phyloP scores from a whole-genome alignment of 1,140 invertebrate genomes.

The Drosophila varians region DNA sequence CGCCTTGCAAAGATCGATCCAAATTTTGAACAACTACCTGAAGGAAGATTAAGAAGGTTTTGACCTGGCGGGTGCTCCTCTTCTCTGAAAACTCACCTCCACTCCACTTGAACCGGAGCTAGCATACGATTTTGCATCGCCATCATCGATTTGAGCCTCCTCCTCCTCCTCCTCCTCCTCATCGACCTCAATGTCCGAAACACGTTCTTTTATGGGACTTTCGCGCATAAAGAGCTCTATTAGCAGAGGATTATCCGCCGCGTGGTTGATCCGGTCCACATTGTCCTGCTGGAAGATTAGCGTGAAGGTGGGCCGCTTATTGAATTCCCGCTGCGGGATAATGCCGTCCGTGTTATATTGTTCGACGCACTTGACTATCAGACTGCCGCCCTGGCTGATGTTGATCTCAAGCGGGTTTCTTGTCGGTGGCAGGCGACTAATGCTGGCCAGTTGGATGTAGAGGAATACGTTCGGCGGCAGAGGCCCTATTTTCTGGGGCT shows the following conservation, averaged over 20 bases:
- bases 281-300: conserved; percentile 67
- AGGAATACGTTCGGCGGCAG: conserved; percentile 59
- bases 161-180: background rate
- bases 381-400: conserved; percentile 5
- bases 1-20: background rate
- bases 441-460: conserved; percentile 44
- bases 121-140: background rate
- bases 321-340: conserved; percentile 42
- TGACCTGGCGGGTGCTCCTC: too few species aligned
- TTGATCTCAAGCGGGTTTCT: conserved; percentile 18
- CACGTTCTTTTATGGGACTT: background rate
- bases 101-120: background rate
- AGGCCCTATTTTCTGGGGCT: conserved; percentile 4
- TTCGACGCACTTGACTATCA: conserved; percentile 55
- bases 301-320: conserved; percentile 53
- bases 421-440: conserved; percentile 11
- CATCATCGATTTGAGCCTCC: background rate
- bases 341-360: conserved; percentile 57
- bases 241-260: conserved; percentile 64
- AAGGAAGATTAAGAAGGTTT: too few species aligned
- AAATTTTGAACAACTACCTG: background rate
- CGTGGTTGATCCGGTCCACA: conserved; percentile 62
- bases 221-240: conserved; percentile 50
- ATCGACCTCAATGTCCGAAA: background rate
- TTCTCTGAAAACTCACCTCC: background rate